Percentiles rank a stretch among this genome's conserved stretches.
Evolutionary conservation across 1,140 invertebrate genomes (phyloP).

Genomic region (Trichonephila clavipes): DNA sequence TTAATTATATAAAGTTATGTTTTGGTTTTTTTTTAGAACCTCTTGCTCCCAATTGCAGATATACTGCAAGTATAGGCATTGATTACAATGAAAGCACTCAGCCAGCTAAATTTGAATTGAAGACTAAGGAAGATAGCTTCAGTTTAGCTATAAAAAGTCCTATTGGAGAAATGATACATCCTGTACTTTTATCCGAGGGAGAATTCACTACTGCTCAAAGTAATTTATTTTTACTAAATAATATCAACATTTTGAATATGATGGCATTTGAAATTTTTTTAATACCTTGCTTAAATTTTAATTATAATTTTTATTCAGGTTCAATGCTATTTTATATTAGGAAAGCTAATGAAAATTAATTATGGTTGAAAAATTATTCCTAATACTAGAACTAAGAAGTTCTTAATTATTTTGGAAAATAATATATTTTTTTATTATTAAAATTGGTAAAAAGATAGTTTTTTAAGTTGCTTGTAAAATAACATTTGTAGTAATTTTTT

Average conservation of each 20-base stretch:
- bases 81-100: conserved; percentile 98
- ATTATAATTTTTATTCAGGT: too few relatives aligned
- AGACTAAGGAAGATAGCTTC: conserved; percentile 84
- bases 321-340: too few relatives aligned
- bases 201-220: conserved; percentile 89
- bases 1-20: not conserved
- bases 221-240: conserved; percentile 78
- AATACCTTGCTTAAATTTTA: not conserved
- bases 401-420: too few relatives aligned
- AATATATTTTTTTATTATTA: too few relatives aligned
- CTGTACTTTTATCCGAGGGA: conserved; percentile 89
- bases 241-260: not conserved
- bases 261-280: not conserved
- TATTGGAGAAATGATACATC: conserved; percentile 93
- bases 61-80: conserved; percentile 86
- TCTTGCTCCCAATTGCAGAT: conserved; percentile 82
- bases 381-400: too few relatives aligned
- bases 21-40: conserved; percentile 78
- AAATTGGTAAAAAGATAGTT: too few relatives aligned
- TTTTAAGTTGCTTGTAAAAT: too few relatives aligned
- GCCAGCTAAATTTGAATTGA: conserved; percentile 89
- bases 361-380: too few relatives aligned
- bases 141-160: conserved; percentile 88
- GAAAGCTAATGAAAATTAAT: too few relatives aligned
- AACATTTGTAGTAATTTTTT: too few relatives aligned